Percentiles rank a stretch among this genome's conserved stretches.
Evolutionary conservation across 2,113 vertebrate genomes (phyloP).

Genomic region (Lasiurus borealis): DNA sequence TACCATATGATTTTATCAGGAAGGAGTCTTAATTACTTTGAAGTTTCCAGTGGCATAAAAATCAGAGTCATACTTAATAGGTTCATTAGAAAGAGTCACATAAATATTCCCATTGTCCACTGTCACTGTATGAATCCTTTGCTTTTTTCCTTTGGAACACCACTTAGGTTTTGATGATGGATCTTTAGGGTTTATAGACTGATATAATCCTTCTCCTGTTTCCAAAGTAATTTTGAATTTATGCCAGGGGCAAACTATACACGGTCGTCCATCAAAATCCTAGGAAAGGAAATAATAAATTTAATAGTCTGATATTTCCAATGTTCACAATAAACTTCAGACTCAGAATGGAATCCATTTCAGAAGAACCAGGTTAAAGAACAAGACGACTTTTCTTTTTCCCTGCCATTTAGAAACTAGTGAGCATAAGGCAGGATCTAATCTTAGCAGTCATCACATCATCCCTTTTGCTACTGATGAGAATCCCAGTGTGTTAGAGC

Average conservation of each 20-base stretch:
- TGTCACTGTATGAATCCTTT: slow-evolving; percentile 91
- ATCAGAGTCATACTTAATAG: slow-evolving; percentile 91
- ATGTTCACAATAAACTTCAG: slow-evolving; percentile 18
- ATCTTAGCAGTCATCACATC: neutral
- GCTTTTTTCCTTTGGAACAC: slow-evolving; percentile 95
- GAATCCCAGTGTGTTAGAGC: neutral
- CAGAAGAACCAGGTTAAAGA: slow-evolving; percentile 2
- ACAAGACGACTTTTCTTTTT: neutral
- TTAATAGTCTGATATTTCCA: slow-evolving; percentile 31
- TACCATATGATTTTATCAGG: neutral
- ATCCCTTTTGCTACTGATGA: neutral
- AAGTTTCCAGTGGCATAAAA: slow-evolving; percentile 92
- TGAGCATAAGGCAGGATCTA: slow-evolving; percentile 17
- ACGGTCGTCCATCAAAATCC: slow-evolving; percentile 92
- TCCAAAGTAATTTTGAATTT: slow-evolving; percentile 94
- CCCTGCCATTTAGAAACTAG: slow-evolving; percentile 37
- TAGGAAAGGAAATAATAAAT: slow-evolving; percentile 76
- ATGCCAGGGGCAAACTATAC: slow-evolving; percentile 96
- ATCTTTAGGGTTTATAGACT: slow-evolving; percentile 87
- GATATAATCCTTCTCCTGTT: slow-evolving; percentile 93
- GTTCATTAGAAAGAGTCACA: slow-evolving; percentile 88
- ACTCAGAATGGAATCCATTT: neutral
- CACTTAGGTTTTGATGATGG: slow-evolving; percentile 86
- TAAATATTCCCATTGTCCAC: slow-evolving; percentile 90
- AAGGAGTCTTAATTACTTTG: slow-evolving; percentile 85